phyloP scores from a whole-genome alignment of 2,113 vertebrate species.

The Dicaeum eximium region DNA sequence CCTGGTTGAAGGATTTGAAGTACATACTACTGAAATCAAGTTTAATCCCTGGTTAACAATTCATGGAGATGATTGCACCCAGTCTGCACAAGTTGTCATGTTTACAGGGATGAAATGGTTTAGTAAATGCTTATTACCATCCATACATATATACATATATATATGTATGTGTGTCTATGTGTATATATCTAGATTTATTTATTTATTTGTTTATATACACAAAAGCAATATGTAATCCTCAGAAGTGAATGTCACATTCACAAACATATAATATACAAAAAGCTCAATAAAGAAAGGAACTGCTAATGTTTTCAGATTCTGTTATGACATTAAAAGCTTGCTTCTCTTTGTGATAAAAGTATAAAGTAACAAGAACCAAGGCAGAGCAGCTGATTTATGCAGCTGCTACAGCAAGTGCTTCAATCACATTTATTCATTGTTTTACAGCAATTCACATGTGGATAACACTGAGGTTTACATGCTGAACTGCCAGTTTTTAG shows the following conservation, averaged over 20 bases:
- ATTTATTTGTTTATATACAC: no score
- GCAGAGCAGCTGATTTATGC: conserved; percentile 33
- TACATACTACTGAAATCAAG: neutral
- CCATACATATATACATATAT: no score
- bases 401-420: conserved; percentile 13
- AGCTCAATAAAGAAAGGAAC: neutral
- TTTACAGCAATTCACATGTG: conserved; percentile 42
- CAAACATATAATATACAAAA: neutral
- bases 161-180: no score
- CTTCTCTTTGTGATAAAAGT: neutral
- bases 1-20: neutral
- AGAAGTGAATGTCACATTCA: neutral
- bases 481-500: neutral
- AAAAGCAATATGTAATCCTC: neutral
- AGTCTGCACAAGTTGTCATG: neutral
- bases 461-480: conserved; percentile 42
- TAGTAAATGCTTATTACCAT: neutral
- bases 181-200: no score
- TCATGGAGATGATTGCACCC: neutral
- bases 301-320: neutral
- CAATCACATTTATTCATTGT: conserved; percentile 50
- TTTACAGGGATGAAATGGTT: neutral
- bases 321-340: neutral
- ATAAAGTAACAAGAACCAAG: neutral
- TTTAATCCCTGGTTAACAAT: neutral